Percentiles rank a stretch among this genome's conserved stretches.
Evolutionary conservation across 2,888 invertebrate genomes (phyloP).

Genomic region (Acanthosoma haemorrhoidale): DNA sequence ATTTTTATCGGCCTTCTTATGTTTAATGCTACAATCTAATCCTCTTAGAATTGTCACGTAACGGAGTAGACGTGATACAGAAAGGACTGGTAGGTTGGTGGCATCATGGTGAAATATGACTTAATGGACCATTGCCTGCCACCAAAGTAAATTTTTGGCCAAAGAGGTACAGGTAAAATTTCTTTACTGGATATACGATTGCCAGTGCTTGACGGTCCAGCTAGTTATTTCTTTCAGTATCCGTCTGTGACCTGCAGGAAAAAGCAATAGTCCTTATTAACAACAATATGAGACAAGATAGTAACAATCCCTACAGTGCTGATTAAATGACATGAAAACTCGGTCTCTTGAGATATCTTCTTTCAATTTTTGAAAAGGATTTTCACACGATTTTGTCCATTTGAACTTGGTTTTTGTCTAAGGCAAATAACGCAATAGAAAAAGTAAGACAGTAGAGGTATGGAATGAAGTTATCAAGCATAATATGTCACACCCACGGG

Average conservation of each 20-base stretch:
- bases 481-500: background rate
- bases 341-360: background rate
- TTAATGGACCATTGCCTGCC: conserved; percentile 16
- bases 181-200: background rate
- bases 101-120: background rate
- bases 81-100: background rate
- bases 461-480: background rate
- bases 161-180: conserved; percentile 3
- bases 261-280: background rate
- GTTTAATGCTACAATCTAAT: background rate
- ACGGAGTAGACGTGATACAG: background rate
- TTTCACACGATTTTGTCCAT: background rate
- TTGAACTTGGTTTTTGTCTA: background rate
- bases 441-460: background rate
- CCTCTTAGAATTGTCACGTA: background rate
- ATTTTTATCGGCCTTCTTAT: conserved; percentile 17
- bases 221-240: background rate
- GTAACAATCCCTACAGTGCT: background rate
- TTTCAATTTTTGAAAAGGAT: background rate
- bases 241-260: background rate
- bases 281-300: background rate
- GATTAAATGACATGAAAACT: background rate
- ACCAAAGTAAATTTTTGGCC: conserved; percentile 46
- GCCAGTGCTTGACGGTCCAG: background rate
- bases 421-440: background rate